These are phyloP conservation scores for Cebidichthys violaceus DNA, from an alignment of 2,113 vertebrate species.

Conservation along the genomic window DNA sequence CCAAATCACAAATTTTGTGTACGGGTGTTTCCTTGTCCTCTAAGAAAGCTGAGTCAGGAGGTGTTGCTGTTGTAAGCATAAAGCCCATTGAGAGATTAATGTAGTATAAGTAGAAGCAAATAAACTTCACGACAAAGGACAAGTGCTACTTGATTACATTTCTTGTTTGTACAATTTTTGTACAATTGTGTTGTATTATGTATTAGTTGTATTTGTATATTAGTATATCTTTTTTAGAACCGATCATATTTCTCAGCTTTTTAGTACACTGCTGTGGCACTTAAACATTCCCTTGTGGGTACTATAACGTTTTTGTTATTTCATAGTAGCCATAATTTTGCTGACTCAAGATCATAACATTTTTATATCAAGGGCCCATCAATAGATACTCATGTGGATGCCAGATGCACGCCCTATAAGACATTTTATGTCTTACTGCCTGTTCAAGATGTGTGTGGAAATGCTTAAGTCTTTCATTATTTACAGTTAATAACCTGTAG, in stretches of 20 bases:
- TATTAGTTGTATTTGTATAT: neutral
- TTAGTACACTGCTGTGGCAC: neutral
- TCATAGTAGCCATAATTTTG: neutral
- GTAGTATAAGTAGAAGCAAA: neutral
- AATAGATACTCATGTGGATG: neutral
- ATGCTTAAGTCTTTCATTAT: neutral
- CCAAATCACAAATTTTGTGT: too few species aligned
- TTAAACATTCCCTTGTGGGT: neutral
- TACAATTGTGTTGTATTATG: neutral
- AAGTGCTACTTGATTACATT: neutral
- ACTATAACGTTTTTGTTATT: neutral
- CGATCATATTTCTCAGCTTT: neutral
- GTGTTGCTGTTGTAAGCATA: neutral
- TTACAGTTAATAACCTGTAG: neutral
- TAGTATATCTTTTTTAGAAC: neutral
- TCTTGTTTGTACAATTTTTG: too few species aligned
- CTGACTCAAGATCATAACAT: neutral
- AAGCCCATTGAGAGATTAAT: neutral
- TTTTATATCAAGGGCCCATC: conserved; percentile 1
- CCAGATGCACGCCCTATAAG: neutral
- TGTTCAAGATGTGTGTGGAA: neutral
- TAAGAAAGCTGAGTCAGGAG: neutral
- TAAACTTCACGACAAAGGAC: neutral
- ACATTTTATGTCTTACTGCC: neutral
- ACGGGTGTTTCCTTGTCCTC: neutral